These are phyloP conservation scores for Ceraclea dissimilis DNA, from an alignment of 2,888 invertebrate genomes.

Conservation along the genomic window DNA sequence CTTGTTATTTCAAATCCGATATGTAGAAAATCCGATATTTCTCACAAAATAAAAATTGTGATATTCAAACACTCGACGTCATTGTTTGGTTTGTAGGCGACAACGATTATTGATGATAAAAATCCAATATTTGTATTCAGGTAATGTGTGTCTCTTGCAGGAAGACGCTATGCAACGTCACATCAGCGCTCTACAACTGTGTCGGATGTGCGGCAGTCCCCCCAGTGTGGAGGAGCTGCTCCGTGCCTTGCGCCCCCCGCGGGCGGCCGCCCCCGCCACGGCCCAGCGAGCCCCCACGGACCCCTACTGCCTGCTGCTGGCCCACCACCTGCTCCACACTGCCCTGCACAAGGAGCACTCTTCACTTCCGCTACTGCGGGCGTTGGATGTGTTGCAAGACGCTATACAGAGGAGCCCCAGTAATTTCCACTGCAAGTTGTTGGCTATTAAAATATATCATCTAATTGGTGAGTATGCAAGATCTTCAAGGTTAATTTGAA, in stretches of 20 bases:
- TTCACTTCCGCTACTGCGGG: conserved; percentile 51
- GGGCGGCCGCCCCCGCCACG: conserved; percentile 50
- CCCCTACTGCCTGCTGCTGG: conserved; percentile 39
- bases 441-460: conserved; percentile 77
- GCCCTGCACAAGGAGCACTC: neutral
- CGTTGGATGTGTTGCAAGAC: conserved; percentile 63
- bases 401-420: conserved; percentile 71
- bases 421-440: conserved; percentile 83
- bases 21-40: too few species aligned
- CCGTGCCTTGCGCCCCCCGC: conserved; percentile 57
- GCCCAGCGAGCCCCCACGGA: conserved; percentile 73
- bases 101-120: too few species aligned
- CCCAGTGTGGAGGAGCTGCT: conserved; percentile 52
- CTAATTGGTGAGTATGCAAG: conserved; percentile 52
- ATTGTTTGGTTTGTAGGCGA: too few species aligned
- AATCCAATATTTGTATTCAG: too few species aligned
- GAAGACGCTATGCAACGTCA: conserved; percentile 75
- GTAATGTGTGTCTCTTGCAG: conserved; percentile 36
- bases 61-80: too few species aligned
- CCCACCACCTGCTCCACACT: neutral
- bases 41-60: too few species aligned
- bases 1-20: too few species aligned
- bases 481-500: neutral
- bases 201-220: conserved; percentile 64
- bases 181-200: conserved; percentile 68